Evolutionary conservation across 2,797 vertebrate genomes (phyloP).

Genomic region (Melopsittacus undulatus): DNA sequence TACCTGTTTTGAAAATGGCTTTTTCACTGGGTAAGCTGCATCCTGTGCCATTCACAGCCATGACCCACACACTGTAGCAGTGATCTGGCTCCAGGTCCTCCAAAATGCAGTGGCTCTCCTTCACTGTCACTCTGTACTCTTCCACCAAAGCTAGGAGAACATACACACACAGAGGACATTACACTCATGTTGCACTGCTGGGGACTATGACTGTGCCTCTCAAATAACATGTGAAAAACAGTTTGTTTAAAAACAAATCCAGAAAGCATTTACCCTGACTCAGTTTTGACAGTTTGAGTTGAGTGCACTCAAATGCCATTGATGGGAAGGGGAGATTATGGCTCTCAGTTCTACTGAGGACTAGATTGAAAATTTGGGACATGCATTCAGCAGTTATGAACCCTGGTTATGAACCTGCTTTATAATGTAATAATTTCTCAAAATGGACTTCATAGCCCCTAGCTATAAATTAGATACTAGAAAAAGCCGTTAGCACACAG

Average conservation of each 20-base stretch:
- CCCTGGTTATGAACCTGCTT: not conserved
- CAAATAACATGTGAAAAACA: not conserved
- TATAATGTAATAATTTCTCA: not conserved
- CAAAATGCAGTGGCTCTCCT: conserved; percentile 93
- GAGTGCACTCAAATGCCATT: not conserved
- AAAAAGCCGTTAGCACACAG: not conserved
- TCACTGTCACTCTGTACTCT: conserved; percentile 95
- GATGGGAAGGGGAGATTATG: not conserved
- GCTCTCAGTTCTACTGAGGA: not conserved
- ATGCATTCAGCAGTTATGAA: not conserved
- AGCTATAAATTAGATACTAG: not conserved
- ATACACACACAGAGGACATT: not conserved
- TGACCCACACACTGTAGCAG: conserved; percentile 94
- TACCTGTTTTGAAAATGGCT: conserved; percentile 90
- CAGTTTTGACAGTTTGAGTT: not conserved
- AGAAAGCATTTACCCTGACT: not conserved
- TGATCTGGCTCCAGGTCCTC: conserved; percentile 93
- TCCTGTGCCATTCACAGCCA: conserved; percentile 95
- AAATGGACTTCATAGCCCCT: not conserved
- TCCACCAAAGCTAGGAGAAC: conserved; percentile 85
- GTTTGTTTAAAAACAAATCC: not conserved
- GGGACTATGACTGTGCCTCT: not conserved
- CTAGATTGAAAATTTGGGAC: not conserved
- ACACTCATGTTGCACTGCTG: not conserved
- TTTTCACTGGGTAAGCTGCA: conserved; percentile 95